phyloP scores from a whole-genome alignment of 2,888 invertebrate genomes.

The Cosmorhoe ocellata region DNA sequence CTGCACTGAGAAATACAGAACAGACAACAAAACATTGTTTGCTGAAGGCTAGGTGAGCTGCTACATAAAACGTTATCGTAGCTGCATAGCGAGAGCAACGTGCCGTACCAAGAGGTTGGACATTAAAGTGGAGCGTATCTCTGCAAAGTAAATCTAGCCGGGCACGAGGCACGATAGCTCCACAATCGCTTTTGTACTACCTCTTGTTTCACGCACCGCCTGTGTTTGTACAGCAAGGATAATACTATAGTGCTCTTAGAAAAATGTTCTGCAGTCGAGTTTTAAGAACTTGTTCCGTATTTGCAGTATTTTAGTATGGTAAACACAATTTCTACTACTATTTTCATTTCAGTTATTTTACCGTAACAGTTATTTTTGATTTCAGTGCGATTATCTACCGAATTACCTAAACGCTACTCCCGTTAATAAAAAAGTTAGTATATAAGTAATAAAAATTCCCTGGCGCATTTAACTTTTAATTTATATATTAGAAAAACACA shows the following conservation, averaged over 20 bases:
- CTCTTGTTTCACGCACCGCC: constrained; percentile 69
- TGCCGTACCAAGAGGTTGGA: constrained; percentile 54
- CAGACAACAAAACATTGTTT: constrained; percentile 20
- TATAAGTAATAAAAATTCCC: too few relatives aligned
- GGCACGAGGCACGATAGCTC: constrained; percentile 51
- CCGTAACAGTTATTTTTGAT: neutral
- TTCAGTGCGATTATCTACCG: too few relatives aligned
- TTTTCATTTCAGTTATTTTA: neutral
- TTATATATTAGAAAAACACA: constrained; percentile 49
- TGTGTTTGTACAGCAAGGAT: constrained; percentile 54
- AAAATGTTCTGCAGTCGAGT: neutral
- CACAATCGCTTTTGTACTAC: constrained; percentile 57
- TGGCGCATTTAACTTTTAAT: too few relatives aligned
- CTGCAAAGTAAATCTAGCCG: constrained; percentile 62
- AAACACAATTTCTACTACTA: neutral
- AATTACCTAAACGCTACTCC: too few relatives aligned
- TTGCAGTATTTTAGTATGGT: too few relatives aligned
- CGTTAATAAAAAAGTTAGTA: too few relatives aligned
- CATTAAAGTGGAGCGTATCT: constrained; percentile 63
- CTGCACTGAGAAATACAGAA: constrained; percentile 16
- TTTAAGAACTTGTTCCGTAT: neutral
- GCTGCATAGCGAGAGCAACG: constrained; percentile 43
- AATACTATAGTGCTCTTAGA: constrained; percentile 36
- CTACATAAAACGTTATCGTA: constrained; percentile 40
- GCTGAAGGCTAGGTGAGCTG: constrained; percentile 15